Percentiles rank a stretch among this genome's conserved stretches.
Evolutionary conservation across 2,797 vertebrate species (phyloP).

Genomic region (Tinamus major): DNA sequence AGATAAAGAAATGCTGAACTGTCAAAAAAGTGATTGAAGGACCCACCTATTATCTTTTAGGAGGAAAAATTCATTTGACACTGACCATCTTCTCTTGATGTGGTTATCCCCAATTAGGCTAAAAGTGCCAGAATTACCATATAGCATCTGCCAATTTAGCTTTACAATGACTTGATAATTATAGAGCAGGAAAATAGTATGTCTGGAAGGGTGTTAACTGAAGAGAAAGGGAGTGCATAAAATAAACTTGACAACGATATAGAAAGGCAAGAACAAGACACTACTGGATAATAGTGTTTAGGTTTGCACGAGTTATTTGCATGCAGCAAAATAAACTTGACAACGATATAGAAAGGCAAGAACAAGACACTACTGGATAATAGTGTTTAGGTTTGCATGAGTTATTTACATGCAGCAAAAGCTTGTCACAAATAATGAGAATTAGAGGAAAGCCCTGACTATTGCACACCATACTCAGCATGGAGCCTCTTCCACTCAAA

Average conservation of each 20-base stretch:
- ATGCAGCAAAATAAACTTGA: conserved; percentile 41
- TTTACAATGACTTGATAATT: conserved; percentile 69
- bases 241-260: conserved; percentile 56
- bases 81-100: conserved; percentile 22
- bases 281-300: conserved; percentile 52
- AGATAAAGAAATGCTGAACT: conserved; percentile 27
- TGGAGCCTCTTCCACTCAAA: background rate
- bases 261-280: conserved; percentile 63
- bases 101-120: conserved; percentile 57
- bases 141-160: conserved; percentile 48
- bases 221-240: conserved; percentile 2
- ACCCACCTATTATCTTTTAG: conserved; percentile 56
- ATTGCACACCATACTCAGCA: background rate
- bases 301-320: conserved; percentile 44
- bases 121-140: conserved; percentile 57
- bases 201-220: conserved; percentile 40
- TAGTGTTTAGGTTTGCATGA: conserved; percentile 22
- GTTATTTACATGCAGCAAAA: conserved; percentile 48
- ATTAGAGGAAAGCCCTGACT: conserved; percentile 30
- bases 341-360: conserved; percentile 53
- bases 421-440: conserved; percentile 52
- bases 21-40: conserved; percentile 54
- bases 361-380: conserved; percentile 64
- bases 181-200: conserved; percentile 47
- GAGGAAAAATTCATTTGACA: conserved; percentile 40